These are phyloP conservation scores for Hycleus cichorii DNA, from an alignment of 1,140 invertebrate species.

Conservation along the genomic window DNA sequence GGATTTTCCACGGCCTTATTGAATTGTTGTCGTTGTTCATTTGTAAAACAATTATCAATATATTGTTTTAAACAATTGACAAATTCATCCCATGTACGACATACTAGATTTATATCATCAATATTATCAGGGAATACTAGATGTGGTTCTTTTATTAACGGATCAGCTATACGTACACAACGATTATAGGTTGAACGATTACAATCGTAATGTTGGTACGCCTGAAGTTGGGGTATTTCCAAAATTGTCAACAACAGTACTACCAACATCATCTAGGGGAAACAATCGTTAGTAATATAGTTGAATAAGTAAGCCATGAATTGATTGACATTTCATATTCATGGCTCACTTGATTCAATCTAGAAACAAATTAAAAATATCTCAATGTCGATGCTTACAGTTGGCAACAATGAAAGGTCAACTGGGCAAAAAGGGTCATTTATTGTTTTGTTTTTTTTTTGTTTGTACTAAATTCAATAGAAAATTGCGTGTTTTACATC, in stretches of 20 bases:
- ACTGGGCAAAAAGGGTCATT: no score
- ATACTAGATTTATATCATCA: slow-evolving; percentile 51
- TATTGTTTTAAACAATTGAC: slow-evolving; percentile 51
- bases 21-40: slow-evolving; percentile 46
- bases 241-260: background rate
- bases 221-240: slow-evolving; percentile 1
- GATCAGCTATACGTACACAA: slow-evolving; percentile 50
- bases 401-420: background rate
- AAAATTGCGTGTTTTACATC: background rate
- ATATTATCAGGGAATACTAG: slow-evolving; percentile 54
- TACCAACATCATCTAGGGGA: background rate
- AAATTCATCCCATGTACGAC: slow-evolving; percentile 51
- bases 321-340: no score
- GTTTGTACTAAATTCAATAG: background rate
- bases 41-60: slow-evolving; percentile 51
- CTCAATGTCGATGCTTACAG: no score
- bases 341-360: no score
- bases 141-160: slow-evolving; percentile 50
- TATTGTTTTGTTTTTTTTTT: no score
- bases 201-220: slow-evolving; percentile 35
- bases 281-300: no score
- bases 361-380: no score
- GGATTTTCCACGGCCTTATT: slow-evolving; percentile 52
- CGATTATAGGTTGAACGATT: slow-evolving; percentile 46
- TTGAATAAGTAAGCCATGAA: no score